Evolutionary conservation across 2,113 vertebrate genomes (phyloP).

Genomic region (Morphnarchus princeps): DNA sequence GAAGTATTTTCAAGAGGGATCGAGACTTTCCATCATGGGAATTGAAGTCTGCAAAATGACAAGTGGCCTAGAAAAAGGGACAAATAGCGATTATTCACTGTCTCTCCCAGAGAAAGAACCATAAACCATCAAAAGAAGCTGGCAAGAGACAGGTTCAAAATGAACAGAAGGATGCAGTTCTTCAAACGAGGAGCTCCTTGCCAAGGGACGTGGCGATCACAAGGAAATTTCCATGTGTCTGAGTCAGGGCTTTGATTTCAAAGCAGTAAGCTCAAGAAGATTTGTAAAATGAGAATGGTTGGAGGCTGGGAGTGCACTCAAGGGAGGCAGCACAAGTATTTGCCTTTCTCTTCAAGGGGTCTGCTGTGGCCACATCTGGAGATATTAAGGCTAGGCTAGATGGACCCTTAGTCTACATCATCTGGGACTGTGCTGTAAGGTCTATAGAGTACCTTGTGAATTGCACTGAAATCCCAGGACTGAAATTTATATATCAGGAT

Average conservation of each 20-base stretch:
- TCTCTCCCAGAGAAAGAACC: not conserved
- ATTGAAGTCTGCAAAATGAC: not conserved
- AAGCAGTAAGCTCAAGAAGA: not conserved
- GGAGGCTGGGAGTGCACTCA: not conserved
- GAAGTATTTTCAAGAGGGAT: not conserved
- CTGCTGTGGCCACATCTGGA: not conserved
- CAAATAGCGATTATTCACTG: fast-evolving
- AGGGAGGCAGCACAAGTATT: not conserved
- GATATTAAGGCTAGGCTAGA: not conserved
- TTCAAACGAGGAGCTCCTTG: not conserved
- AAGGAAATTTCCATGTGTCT: not conserved
- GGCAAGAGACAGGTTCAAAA: not conserved
- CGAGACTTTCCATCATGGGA: not conserved
- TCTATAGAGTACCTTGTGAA: not conserved
- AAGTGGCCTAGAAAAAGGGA: not conserved
- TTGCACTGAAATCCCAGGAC: not conserved
- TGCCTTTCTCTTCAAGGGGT: not conserved
- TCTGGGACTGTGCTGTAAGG: not conserved
- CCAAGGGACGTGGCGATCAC: not conserved
- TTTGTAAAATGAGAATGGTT: not conserved
- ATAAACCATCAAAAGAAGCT: not conserved
- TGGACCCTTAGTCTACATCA: not conserved
- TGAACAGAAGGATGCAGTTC: not conserved
- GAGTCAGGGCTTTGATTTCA: not conserved
- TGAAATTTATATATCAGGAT: not conserved